Evolutionary conservation across 2,888 invertebrate species (phyloP), one percentile per base, ranked within the genome.

Genomic region (Tortrix viridana): DNA sequence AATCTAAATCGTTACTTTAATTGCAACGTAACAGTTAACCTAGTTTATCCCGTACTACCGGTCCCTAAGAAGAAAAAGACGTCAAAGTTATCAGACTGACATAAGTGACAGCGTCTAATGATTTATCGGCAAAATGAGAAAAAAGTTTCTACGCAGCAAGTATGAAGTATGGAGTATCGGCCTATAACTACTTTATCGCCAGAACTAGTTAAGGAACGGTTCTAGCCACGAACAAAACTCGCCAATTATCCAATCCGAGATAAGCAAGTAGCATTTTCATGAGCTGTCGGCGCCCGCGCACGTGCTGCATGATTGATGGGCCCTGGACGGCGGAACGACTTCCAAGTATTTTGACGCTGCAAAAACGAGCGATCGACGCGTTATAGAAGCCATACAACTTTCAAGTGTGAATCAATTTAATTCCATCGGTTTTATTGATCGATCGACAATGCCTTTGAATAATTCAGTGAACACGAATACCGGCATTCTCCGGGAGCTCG

Each of bases 401-500:
- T 83, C 81, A 86, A 88, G 92, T 91, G 92, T 90, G 89, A 91
- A 91, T 88, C 89, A 86, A 91, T 90, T 90, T 87, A 84, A 90
- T 88, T 86, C 84, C 84, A 87, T 88, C 75, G 85, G 81, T 85
- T 88, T 89, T 88, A 91, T 91, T 90, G 90, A 92, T 90, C 82
- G 92, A 91, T 91, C 81, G 89, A 82, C 85, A 86, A 87, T 86
- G 86, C 81, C 85, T 73, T 82, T 91, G 91, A 88, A 91, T 92
- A 82, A 91, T 92, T 90, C 90, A 91, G 74, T 75, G 84, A 79
- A 90, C 89, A 91, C 86, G 86, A 89, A 88, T 86, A 85, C 87
- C 85, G 80, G 77, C 85, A 89, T 89, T 85, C 90, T 84, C 59
- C 68, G 69, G 64, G 72, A 76, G 84, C 88, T 86, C 86, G 87